Percentiles rank a stretch among this genome's conserved stretches.
phyloP scores from a whole-genome alignment of 2,797 vertebrate genomes.

The Peromyscus eremicus region DNA sequence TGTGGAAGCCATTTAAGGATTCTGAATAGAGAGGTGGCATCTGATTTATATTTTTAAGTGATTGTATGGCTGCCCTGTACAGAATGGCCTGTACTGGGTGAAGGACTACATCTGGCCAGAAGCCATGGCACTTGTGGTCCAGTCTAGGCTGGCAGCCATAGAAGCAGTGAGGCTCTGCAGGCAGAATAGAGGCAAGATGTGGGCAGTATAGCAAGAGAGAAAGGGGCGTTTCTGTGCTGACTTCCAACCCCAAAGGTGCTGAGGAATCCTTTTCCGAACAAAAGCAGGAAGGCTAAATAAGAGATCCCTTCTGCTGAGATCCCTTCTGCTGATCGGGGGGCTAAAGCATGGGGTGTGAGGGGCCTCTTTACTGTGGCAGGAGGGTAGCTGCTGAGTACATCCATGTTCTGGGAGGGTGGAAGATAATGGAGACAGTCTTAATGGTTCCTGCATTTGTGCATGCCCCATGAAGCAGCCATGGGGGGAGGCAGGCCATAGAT shows the following conservation, averaged over 20 bases:
- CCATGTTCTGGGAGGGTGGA: not conserved
- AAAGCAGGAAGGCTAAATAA: not conserved
- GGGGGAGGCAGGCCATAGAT: not conserved
- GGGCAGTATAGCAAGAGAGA: not conserved
- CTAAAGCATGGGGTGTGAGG: not conserved
- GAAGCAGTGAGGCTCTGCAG: not conserved
- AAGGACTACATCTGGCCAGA: not conserved
- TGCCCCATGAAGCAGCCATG: too few species aligned
- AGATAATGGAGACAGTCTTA: not conserved
- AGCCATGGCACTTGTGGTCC: not conserved
- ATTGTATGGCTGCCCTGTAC: not conserved
- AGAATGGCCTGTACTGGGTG: not conserved
- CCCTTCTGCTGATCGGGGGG: not conserved
- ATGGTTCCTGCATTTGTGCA: not conserved
- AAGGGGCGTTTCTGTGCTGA: not conserved
- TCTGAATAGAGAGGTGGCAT: not conserved
- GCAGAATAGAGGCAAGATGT: not conserved
- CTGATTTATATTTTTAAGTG: not conserved
- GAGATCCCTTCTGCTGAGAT: not conserved
- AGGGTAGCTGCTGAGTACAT: not conserved
- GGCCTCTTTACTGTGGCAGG: not conserved
- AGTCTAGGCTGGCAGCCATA: not conserved
- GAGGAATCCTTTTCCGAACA: not conserved
- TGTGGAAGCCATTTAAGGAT: not conserved
- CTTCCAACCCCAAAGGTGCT: too few species aligned